Evolutionary conservation across 1,140 invertebrate genomes (phyloP), one percentile per base, ranked within the genome.

Genomic region (Rhopalosiphum maidis): DNA sequence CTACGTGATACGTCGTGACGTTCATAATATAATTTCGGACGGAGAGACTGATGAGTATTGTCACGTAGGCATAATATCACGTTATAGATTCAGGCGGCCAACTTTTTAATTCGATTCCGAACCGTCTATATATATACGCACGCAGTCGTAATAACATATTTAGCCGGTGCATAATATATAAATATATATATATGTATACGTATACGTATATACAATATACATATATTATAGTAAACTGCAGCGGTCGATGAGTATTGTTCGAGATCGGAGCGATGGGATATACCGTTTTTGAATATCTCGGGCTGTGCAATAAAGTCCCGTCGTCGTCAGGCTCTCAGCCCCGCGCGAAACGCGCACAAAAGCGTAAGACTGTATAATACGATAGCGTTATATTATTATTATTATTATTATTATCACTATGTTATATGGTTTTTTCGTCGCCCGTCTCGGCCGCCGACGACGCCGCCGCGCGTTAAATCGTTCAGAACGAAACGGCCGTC

Each of bases 401-500:
- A 30, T n/a, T 18, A n/a, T n/a, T n/a, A 68, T 30, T 82, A 82
- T 82, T 83, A 83, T 37, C 37, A 37, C 21, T 83, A 37, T 87
- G 35, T 48, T 87, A 86, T 86, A 86, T 86, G 85, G 85, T 87
- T 87, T 87, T 87, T 87, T 48, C 86, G 86, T 48, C 46, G 46
- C 86, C 46, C 43, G 86, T 87, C 86, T 48, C 43, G 86, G 85
- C 41, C 55, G 41, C 8, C 37, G 22, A 9, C 83, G 41, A 22
- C 82, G 41, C 41, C 41, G 30, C 85, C 41, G 30, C 85, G 43
- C 48, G 86, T 48, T 87, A 89, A 89, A 89, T 54, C 41, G 87
- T 89, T 89, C n/a, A n/a, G n/a, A 54, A 89, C 87, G 87, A 87
- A 48, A 87, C 86, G 86, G 86, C 86, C 46, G 86, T 48, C 86